A percentile compares a stretch with the other conserved stretches of the same genome.
Conservation (phyloP, 2,797 vertebrate genomes). For the Enteromius treurensis region DNA sequence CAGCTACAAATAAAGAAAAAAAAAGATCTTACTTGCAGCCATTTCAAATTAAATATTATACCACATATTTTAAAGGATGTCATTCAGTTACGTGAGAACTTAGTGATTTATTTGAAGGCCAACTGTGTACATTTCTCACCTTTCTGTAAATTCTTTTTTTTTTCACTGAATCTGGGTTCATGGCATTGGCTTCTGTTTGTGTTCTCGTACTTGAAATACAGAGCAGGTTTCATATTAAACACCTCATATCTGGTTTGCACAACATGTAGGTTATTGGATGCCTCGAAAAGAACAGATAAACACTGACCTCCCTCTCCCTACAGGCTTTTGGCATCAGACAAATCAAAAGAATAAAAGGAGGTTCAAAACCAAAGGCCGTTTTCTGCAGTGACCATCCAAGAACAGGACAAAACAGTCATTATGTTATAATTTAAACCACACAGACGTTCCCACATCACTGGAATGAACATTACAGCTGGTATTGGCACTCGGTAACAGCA, state of each 20-base stretch:
- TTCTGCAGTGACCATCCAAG: not conserved
- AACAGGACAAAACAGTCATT: slow-evolving; percentile 21
- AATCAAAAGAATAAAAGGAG: slow-evolving; percentile 31
- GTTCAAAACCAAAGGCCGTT: slow-evolving; percentile 8
- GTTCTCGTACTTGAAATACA: slow-evolving; percentile 37
- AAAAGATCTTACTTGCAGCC: not conserved
- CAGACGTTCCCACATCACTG: not conserved
- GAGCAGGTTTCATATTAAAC: slow-evolving; percentile 22
- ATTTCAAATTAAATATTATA: not conserved
- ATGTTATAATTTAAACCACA: slow-evolving; percentile 13
- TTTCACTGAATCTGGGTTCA: slow-evolving; percentile 28
- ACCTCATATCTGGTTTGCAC: slow-evolving; percentile 37
- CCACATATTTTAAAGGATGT: not conserved
- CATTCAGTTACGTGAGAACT: not conserved
- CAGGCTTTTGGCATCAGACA: slow-evolving; percentile 40
- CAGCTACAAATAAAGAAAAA: not conserved
- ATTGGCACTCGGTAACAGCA: not conserved
- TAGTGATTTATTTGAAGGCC: slow-evolving; percentile 40
- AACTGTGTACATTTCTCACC: slow-evolving; percentile 4
- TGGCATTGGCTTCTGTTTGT: slow-evolving; percentile 20
- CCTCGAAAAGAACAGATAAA: slow-evolving; percentile 53
- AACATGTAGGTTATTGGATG: slow-evolving; percentile 43
- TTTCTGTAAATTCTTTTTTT: slow-evolving; percentile 14
- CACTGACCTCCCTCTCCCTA: slow-evolving; percentile 41
- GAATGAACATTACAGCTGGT: not conserved